Evolutionary conservation across 2,113 vertebrate genomes (phyloP).

Genomic region (Nothocercus julius): DNA sequence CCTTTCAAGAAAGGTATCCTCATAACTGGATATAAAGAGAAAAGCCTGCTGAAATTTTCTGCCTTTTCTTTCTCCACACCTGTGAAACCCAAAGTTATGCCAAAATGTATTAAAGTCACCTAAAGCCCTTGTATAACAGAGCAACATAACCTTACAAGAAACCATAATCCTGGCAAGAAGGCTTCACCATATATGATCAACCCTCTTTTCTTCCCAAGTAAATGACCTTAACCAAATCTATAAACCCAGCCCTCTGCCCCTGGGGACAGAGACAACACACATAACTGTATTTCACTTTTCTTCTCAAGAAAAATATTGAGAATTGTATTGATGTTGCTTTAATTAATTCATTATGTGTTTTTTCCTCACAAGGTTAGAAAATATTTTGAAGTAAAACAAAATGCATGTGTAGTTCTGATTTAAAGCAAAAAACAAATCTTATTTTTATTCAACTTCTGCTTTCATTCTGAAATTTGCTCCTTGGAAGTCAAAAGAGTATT

Average conservation of each 20-base stretch:
- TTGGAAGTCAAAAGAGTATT: neutral
- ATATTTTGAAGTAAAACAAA: neutral
- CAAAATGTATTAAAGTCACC: constrained; percentile 4
- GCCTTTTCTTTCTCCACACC: neutral
- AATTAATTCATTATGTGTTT: constrained; percentile 27
- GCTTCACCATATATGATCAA: constrained; percentile 23
- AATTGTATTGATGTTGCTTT: neutral
- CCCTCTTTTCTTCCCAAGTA: neutral
- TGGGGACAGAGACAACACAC: neutral
- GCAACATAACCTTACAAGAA: constrained; percentile 15
- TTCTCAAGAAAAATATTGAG: neutral
- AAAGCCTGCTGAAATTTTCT: constrained; percentile 36
- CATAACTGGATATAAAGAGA: constrained; percentile 44
- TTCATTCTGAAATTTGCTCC: neutral
- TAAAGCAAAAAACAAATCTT: neutral
- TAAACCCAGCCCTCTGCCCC: neutral
- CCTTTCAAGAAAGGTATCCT: constrained; percentile 59
- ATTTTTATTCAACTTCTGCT: neutral
- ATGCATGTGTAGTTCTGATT: neutral
- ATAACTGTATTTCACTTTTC: constrained; percentile 18
- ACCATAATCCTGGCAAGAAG: constrained; percentile 7
- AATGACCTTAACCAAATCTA: neutral
- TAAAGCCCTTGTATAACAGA: neutral
- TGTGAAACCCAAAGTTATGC: constrained; percentile 3
- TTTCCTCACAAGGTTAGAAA: neutral